These are phyloP conservation scores for Geococcyx californianus DNA, from an alignment of 2,113 vertebrate genomes.

Conservation along the genomic window DNA sequence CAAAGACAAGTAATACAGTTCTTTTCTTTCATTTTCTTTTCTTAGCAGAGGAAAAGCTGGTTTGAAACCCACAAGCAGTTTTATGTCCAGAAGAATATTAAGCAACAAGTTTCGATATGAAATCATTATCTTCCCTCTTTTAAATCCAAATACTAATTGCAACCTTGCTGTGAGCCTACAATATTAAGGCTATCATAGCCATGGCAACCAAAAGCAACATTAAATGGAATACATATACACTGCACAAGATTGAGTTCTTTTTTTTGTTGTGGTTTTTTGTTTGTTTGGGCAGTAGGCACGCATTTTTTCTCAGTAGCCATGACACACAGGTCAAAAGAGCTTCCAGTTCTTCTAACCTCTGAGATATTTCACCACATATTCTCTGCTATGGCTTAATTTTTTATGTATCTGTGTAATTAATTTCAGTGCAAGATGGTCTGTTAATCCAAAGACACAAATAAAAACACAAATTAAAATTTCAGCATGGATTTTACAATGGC, in stretches of 20 bases:
- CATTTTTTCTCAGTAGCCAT: constrained; percentile 25
- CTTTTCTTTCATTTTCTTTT: not conserved
- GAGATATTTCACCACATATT: constrained; percentile 39
- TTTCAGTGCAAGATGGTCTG: constrained; percentile 39
- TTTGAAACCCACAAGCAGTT: constrained; percentile 59
- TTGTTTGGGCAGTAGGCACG: not conserved
- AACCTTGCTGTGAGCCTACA: constrained; percentile 75
- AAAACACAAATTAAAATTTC: constrained; percentile 70
- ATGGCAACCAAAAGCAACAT: constrained; percentile 73
- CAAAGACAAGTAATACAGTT: constrained; percentile 21
- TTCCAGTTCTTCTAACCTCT: constrained; percentile 2
- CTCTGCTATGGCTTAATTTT: constrained; percentile 47
- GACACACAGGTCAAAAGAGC: constrained; percentile 44
- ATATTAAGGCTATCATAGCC: constrained; percentile 73
- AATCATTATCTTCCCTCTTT: constrained; percentile 76
- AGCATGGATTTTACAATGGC: constrained; percentile 48
- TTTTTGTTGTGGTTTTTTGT: not conserved
- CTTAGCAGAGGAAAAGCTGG: constrained; percentile 44
- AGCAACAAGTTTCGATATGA: constrained; percentile 72
- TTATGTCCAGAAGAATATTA: constrained; percentile 69
- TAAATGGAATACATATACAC: constrained; percentile 43
- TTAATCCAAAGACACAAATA: constrained; percentile 65
- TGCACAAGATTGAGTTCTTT: not conserved
- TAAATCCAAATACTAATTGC: constrained; percentile 82
- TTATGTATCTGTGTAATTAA: constrained; percentile 62